phyloP scores from a whole-genome alignment of 2,888 invertebrate genomes.

The Hybos culiciformis region DNA sequence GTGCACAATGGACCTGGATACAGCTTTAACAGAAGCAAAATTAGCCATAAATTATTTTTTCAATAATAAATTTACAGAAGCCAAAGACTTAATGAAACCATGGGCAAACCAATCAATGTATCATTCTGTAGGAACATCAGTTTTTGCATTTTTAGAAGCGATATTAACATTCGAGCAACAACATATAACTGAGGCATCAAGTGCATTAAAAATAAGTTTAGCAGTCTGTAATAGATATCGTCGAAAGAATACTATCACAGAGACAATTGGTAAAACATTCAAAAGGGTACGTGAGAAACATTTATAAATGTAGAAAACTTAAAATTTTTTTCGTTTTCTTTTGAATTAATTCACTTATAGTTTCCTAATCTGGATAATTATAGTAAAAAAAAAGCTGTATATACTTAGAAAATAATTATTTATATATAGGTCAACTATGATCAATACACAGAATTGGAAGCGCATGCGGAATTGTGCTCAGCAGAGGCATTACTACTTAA shows the following conservation, averaged over 20 bases:
- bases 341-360: not conserved
- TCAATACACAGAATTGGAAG: slow-evolving; percentile 62
- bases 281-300: slow-evolving; percentile 35
- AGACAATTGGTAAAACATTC: slow-evolving; percentile 69
- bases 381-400: not conserved
- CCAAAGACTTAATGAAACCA: slow-evolving; percentile 62
- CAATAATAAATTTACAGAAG: slow-evolving; percentile 78
- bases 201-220: slow-evolving; percentile 62
- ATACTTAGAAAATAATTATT: not conserved
- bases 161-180: slow-evolving; percentile 80
- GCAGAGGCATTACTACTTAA: slow-evolving; percentile 82
- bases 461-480: slow-evolving; percentile 90
- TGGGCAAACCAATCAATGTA: slow-evolving; percentile 77
- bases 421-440: slow-evolving; percentile 46
- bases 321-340: slow-evolving; percentile 1
- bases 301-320: not conserved
- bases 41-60: slow-evolving; percentile 78
- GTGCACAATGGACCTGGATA: slow-evolving; percentile 22
- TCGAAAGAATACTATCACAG: slow-evolving; percentile 47
- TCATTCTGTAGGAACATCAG: slow-evolving; percentile 78
- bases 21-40: slow-evolving; percentile 61
- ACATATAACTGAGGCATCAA: slow-evolving; percentile 59
- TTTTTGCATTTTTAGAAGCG: slow-evolving; percentile 83
- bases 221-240: slow-evolving; percentile 53
- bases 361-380: not conserved